These are phyloP conservation scores for Tipula unca DNA, from an alignment of 2,888 invertebrate genomes.

Conservation along the genomic window DNA sequence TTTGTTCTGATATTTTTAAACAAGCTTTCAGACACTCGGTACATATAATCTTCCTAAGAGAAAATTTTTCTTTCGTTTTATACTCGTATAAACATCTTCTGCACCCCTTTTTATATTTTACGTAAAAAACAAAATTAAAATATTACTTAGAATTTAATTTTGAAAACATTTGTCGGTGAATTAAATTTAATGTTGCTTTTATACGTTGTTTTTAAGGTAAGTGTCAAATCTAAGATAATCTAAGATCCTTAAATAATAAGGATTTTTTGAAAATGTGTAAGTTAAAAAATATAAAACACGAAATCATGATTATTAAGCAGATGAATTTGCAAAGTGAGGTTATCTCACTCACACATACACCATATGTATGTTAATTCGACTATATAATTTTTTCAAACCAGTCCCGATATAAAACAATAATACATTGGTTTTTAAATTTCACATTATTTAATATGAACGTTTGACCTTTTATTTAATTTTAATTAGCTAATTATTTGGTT, in stretches of 20 bases:
- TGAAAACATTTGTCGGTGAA: not conserved
- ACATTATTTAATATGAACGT: not conserved
- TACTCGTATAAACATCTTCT: not conserved
- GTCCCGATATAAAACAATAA: not conserved
- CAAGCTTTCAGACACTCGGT: not conserved
- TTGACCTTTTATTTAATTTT: not conserved
- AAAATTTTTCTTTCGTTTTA: not conserved
- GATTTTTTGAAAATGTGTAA: not conserved
- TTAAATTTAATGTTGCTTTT: not conserved
- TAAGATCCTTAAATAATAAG: not conserved
- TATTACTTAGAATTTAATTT: not conserved
- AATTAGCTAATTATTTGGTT: not conserved
- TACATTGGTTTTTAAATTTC: not conserved
- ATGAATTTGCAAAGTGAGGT: not conserved
- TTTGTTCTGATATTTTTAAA: not conserved
- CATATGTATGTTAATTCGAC: not conserved
- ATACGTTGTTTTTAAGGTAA: not conserved
- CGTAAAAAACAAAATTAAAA: not conserved
- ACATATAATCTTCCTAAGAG: not conserved
- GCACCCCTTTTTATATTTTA: not conserved
- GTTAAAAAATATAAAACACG: not conserved
- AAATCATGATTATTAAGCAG: not conserved
- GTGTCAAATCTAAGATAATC: constrained; percentile 8
- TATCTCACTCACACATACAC: not conserved
- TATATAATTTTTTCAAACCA: not conserved